Conservation (phyloP, 1,140 invertebrate genomes). For the Oedothorax gibbosus region DNA sequence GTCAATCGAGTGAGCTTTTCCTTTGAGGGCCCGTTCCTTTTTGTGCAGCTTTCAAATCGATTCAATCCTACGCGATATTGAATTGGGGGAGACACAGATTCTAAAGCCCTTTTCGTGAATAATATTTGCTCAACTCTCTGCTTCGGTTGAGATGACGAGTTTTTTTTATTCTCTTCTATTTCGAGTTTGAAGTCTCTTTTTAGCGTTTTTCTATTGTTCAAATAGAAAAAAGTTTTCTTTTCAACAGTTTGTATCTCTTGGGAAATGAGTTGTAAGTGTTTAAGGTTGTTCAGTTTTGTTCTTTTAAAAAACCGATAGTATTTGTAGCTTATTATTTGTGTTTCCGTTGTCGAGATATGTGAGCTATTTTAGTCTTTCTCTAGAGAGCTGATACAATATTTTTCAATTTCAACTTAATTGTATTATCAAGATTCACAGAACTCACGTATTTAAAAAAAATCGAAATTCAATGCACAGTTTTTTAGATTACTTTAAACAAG, state of each 20-base stretch:
- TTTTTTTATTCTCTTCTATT: not conserved
- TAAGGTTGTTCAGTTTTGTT: too few relatives aligned
- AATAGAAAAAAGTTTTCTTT: not conserved
- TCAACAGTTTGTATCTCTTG: not conserved
- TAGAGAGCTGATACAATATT: too few relatives aligned
- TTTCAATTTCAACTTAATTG: too few relatives aligned
- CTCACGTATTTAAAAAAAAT: too few relatives aligned
- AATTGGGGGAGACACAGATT: constrained; percentile 22
- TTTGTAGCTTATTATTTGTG: too few relatives aligned
- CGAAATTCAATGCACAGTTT: too few relatives aligned
- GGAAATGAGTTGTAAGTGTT: too few relatives aligned
- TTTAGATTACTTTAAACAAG: too few relatives aligned
- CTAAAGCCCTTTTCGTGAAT: constrained; percentile 8
- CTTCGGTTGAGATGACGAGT: not conserved
- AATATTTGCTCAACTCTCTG: constrained; percentile 9
- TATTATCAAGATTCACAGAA: too few relatives aligned
- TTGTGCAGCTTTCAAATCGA: constrained; percentile 6
- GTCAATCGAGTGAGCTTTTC: constrained; percentile 1
- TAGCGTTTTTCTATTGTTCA: not conserved
- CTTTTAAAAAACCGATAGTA: too few relatives aligned
- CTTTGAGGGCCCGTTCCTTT: not conserved
- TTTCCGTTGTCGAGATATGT: too few relatives aligned
- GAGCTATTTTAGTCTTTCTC: too few relatives aligned
- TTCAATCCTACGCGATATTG: not conserved
- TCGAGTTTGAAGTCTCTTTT: not conserved